Conservation (phyloP, 2,888 invertebrate species). For the Cephus spinipes region DNA sequence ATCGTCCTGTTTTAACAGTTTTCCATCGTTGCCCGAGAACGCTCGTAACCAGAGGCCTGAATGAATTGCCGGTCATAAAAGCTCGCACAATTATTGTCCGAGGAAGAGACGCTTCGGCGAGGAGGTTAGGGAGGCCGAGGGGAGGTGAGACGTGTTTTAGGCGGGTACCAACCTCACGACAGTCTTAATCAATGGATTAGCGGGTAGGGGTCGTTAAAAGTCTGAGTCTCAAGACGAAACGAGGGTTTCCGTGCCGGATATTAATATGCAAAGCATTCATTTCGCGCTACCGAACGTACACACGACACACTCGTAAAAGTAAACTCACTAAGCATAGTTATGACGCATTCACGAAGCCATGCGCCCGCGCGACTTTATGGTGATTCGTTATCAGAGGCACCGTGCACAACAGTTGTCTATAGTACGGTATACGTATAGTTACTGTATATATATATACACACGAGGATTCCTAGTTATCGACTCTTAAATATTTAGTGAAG, state of each 20-base stretch:
- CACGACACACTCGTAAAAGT: constrained; percentile 4
- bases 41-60: background rate
- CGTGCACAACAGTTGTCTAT: background rate
- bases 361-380: constrained; percentile 29
- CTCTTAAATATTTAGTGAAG: too few species aligned
- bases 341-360: constrained; percentile 8
- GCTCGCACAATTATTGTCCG: background rate
- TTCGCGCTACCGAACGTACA: background rate
- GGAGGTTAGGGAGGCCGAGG: background rate
- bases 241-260: background rate
- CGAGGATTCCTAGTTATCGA: too few species aligned
- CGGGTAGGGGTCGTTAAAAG: background rate
- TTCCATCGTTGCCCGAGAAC: background rate
- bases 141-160: background rate
- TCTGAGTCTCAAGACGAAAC: background rate
- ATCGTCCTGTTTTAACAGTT: background rate
- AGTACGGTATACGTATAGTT: background rate
- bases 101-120: too few species aligned
- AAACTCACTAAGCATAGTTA: background rate
- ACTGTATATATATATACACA: background rate
- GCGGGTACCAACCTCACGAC: background rate
- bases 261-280: background rate
- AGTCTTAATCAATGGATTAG: background rate
- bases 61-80: background rate
- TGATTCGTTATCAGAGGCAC: constrained; percentile 31